Evolutionary conservation across 2,888 invertebrate genomes (phyloP).

Genomic region (Torymus texanus): DNA sequence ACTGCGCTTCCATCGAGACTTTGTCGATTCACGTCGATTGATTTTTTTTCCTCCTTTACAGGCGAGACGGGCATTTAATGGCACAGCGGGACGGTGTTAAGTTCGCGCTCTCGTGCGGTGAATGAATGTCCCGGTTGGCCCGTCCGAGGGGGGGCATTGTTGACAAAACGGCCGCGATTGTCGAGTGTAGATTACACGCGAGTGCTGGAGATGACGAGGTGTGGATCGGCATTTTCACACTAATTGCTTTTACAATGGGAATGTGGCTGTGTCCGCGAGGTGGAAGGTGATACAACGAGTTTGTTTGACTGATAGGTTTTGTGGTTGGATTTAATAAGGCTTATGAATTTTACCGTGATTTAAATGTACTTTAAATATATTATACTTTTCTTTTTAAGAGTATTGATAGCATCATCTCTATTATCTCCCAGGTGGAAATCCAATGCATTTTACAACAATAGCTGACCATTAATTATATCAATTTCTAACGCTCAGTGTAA

Average conservation of each 20-base stretch:
- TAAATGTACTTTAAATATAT: too few relatives aligned
- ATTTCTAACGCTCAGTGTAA: too few relatives aligned
- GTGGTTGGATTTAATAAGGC: too few relatives aligned
- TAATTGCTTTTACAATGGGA: slow-evolving; percentile 42
- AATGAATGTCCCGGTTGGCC: slow-evolving; percentile 8
- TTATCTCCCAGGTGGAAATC: too few relatives aligned
- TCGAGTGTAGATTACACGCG: slow-evolving; percentile 17
- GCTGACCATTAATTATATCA: too few relatives aligned
- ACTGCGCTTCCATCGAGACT: slow-evolving; percentile 42
- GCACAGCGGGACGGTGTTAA: slow-evolving; percentile 55
- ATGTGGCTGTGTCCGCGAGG: not conserved
- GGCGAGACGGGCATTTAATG: slow-evolving; percentile 40
- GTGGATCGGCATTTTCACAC: slow-evolving; percentile 7
- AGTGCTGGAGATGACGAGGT: not conserved
- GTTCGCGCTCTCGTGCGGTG: slow-evolving; percentile 42
- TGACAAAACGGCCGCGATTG: slow-evolving; percentile 51
- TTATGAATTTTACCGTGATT: too few relatives aligned
- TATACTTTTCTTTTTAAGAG: too few relatives aligned
- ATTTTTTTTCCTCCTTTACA: slow-evolving; percentile 20
- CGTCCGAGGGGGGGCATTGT: slow-evolving; percentile 35
- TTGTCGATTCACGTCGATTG: slow-evolving; percentile 40
- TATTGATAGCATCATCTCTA: too few relatives aligned
- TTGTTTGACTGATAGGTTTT: not conserved
- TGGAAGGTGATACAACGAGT: not conserved
- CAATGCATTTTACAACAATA: too few relatives aligned